Base-by-base conservation (phyloP, 2,113 vertebrate genomes). In the Planiliza haematocheilus region DNA sequence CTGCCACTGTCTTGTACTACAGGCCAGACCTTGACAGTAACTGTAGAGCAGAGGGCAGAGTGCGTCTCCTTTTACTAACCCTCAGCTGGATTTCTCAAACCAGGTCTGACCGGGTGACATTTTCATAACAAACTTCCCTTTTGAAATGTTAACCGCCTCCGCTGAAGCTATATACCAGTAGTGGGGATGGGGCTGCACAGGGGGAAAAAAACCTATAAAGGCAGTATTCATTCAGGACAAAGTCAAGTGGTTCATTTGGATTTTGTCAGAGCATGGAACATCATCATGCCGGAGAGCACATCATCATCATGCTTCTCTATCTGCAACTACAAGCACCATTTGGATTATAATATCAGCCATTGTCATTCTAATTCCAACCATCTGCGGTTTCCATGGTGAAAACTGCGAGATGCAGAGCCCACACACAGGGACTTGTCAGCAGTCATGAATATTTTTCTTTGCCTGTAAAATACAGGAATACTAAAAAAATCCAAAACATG, bases 381-480 rank as follows among this genome's bases (percentile, higher is more conserved):
- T 89, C 82, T 86, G 74, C 42, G 38, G 88, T 90, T 90, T 83
- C 88, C 90, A 91, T 91, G 86, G 88, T 87, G 85, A 90, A 79
- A 78, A 69, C 52, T 69, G 71, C 38, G 76, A 83, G 77, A 68
- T 74, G 68, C 81, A 43, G 81, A 81, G 77, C 85, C 85, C 87
- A 71, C 81, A 82, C 86, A 80, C 62, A 21, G 52, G 38, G 65
- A 74, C 84, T 70, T 71, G 66, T 87, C 83, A 81, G 73, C 71
- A 67, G 74, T 52, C 73, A 79, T 77, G 83, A 84, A 86, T 81
- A 83, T 73, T 84, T 83, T 66, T 49, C 78, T 59, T 59, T 48
- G 77, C 63, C 63, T 60, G 73, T 64, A 58, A 38, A 76, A 74
- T 30, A 62, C 58, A 71, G 50, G 11, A 20, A 45, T 8, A 36